Percentiles rank a stretch among this genome's conserved stretches.
Conservation (phyloP, 1,140 invertebrate species). For the Uloborus diversus region DNA sequence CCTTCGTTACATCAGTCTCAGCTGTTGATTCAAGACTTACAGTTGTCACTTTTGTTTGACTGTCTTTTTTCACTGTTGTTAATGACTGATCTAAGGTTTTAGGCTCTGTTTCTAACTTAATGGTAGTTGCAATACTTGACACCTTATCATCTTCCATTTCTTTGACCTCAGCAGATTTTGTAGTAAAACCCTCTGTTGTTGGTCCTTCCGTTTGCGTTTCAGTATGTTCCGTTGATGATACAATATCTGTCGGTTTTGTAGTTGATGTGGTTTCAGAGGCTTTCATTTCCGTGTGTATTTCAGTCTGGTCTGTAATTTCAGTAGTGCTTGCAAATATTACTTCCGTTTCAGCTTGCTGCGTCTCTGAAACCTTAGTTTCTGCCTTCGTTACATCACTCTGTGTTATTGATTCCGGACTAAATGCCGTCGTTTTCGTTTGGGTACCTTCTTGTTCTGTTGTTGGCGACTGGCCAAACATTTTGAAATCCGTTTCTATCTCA, state of each 20-base stretch:
- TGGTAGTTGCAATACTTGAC: not conserved
- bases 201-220: slow-evolving; percentile 40
- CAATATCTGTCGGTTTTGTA: slow-evolving; percentile 45
- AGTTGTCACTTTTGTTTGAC: slow-evolving; percentile 31
- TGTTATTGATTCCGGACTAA: slow-evolving; percentile 26
- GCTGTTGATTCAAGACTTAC: slow-evolving; percentile 34
- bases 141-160: not conserved
- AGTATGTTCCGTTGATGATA: slow-evolving; percentile 15
- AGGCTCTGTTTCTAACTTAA: not conserved
- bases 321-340: no score
- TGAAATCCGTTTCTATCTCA: no score
- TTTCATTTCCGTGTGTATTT: not conserved
- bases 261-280: not conserved
- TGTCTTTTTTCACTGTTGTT: not conserved
- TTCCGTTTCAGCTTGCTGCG: no score
- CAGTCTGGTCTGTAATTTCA: no score
- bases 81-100: not conserved
- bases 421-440: not conserved
- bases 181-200: slow-evolving; percentile 17
- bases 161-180: not conserved
- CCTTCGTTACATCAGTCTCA: slow-evolving; percentile 38
- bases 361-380: slow-evolving; percentile 12
- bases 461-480: no score
- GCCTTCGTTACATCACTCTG: slow-evolving; percentile 48
- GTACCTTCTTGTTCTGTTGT: slow-evolving; percentile 29